Percentiles rank a stretch among this genome's conserved stretches.
Evolutionary conservation across 2,797 vertebrate species (phyloP).

Genomic region (Diceros bicornis): DNA sequence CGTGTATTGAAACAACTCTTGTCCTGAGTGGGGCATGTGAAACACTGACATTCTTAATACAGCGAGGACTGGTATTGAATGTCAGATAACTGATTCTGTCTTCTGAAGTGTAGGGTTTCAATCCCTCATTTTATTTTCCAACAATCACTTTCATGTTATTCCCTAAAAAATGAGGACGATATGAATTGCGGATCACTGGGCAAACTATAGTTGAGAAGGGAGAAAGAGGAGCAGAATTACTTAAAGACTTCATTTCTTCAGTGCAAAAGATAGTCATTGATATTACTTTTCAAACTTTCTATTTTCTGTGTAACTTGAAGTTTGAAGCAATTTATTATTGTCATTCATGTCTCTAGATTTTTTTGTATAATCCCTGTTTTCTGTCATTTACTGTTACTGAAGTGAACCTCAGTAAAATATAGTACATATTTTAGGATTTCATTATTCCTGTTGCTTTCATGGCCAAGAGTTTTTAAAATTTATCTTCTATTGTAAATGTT

Average conservation of each 20-base stretch:
- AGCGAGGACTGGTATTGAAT: conserved; percentile 68
- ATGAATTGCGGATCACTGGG: conserved; percentile 70
- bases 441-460: conserved; percentile 54
- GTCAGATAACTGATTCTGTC: conserved; percentile 78
- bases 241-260: conserved; percentile 70
- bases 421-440: conserved; percentile 56
- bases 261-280: conserved; percentile 67
- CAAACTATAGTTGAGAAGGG: conserved; percentile 65
- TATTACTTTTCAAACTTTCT: conserved; percentile 65
- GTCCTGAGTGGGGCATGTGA: conserved; percentile 73
- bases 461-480: conserved; percentile 14
- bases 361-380: neutral
- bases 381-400: conserved; percentile 36
- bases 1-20: conserved; percentile 71
- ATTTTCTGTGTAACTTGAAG: conserved; percentile 52
- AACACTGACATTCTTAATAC: conserved; percentile 80
- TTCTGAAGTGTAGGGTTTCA: conserved; percentile 81
- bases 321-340: conserved; percentile 63
- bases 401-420: conserved; percentile 45
- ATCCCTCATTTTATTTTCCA: conserved; percentile 81
- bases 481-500: conserved; percentile 57
- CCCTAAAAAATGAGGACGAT: conserved; percentile 63
- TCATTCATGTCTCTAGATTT: conserved; percentile 24
- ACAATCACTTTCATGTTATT: conserved; percentile 79
- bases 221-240: conserved; percentile 60